Evolutionary conservation across 2,113 vertebrate species (phyloP).

Genomic region (Cichladusa arquata): DNA sequence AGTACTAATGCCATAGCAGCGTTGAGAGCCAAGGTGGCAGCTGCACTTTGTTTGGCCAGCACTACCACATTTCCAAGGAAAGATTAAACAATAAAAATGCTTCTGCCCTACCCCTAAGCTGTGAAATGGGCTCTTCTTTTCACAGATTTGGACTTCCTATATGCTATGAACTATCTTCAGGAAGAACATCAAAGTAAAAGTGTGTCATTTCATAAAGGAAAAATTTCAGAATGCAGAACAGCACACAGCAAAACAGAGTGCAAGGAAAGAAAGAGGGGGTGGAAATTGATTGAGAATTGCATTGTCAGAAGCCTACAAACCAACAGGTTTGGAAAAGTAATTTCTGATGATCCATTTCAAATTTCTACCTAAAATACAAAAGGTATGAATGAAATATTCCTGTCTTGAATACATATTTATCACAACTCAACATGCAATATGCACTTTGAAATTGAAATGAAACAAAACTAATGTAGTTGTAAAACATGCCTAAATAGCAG

Average conservation of each 20-base stretch:
- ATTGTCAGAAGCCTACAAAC: not conserved
- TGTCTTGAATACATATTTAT: not conserved
- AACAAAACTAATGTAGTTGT: not conserved
- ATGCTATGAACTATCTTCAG: not conserved
- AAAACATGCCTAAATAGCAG: not conserved
- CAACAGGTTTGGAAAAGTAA: not conserved
- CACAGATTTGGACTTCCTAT: not conserved
- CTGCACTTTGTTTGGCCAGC: not conserved
- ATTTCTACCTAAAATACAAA: not conserved
- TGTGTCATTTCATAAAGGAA: not conserved
- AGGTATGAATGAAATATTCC: not conserved
- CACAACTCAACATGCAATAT: not conserved
- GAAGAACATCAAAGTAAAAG: not conserved
- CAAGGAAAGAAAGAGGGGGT: not conserved
- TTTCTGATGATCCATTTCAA: not conserved
- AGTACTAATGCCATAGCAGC: too few relatives aligned
- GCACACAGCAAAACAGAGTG: not conserved
- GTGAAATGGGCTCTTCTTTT: not conserved
- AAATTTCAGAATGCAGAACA: not conserved
- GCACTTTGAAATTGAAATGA: not conserved
- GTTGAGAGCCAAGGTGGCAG: not conserved
- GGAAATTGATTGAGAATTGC: not conserved
- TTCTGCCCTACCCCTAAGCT: not conserved
- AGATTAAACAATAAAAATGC: not conserved
- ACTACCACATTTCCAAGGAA: not conserved